Base-by-base conservation (phyloP, 2,888 invertebrate genomes). In the Ochropleura leucogaster region DNA sequence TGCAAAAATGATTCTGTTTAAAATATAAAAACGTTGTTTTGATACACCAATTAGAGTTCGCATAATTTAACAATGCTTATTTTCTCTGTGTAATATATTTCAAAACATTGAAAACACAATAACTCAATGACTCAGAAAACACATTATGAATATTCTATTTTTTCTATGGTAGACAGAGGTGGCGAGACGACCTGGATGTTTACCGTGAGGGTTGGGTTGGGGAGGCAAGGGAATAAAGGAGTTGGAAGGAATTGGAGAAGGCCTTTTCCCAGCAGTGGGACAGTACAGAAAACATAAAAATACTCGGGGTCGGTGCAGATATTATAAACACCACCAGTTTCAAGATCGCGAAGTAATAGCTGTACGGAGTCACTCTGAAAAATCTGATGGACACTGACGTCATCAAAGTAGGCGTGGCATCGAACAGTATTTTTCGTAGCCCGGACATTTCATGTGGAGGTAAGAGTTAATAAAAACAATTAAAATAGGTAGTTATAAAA, bases 401-500 rank as follows among this genome's bases (percentile, higher is more conserved):
- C 47, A 49, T 49, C 18, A 18, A 49, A 49, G 30, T 42, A 16
- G 10, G 20, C 20, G 7, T 47, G 12, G 18, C 40, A 7, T 67
- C 42, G 42, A 60, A 5, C 60, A 42, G 59, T 42, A 30, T 18
- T 5, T 9, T 60, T 10, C n/a, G 40, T 60, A 40, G 18, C 40
- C 10, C 5, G 42, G 60, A 42, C 16, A 40, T 59, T 1, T 9
- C 16, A 4, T 18, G 40, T 18, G 40, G 14, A 16, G 7, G 30
- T 51, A n/a, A 30, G 4, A 77, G 12, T 3, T 72, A 80, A 74
- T 74, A 0, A 80, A 9, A 79, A 57, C 18, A 16, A 44, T 49
- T 18, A 44, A 0, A 12, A 30, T 30, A 30, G 1, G 30, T 30
- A 30, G 1, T 30, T 73, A 63, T 14, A n/a, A 60, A 68, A 42